These are phyloP conservation scores for Stenolophus ochropezus DNA, from an alignment of 2,888 invertebrate genomes.

Conservation along the genomic window DNA sequence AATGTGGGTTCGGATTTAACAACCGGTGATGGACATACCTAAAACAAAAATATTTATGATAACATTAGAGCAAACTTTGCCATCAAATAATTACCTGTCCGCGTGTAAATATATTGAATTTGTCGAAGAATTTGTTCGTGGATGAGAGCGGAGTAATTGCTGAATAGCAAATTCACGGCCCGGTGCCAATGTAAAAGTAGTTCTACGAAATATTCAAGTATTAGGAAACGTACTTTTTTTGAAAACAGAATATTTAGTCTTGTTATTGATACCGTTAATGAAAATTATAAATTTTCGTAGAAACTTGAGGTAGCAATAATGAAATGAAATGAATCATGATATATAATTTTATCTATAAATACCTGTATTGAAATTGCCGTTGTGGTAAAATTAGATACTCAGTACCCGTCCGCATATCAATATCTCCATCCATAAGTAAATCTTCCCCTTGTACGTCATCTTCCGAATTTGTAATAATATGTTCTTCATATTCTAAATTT, in stretches of 20 bases:
- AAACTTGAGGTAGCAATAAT: too few species aligned
- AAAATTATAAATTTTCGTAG: too few species aligned
- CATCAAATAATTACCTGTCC: slow-evolving; percentile 55
- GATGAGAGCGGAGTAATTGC: slow-evolving; percentile 75
- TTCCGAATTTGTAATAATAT: slow-evolving; percentile 73
- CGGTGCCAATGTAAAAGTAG: slow-evolving; percentile 80
- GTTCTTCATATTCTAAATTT: slow-evolving; percentile 91
- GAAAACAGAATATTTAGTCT: too few species aligned
- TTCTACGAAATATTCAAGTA: slow-evolving; percentile 73
- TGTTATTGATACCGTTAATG: too few species aligned
- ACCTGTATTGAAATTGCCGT: slow-evolving; percentile 72
- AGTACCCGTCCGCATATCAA: slow-evolving; percentile 64
- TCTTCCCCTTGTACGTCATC: slow-evolving; percentile 66
- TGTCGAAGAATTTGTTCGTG: slow-evolving; percentile 70
- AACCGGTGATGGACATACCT: slow-evolving; percentile 32
- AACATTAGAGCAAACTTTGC: slow-evolving; percentile 21
- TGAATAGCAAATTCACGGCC: slow-evolving; percentile 78
- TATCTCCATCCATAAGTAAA: slow-evolving; percentile 66
- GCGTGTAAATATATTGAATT: slow-evolving; percentile 66
- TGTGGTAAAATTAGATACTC: slow-evolving; percentile 66
- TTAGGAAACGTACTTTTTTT: too few species aligned
- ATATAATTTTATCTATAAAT: slow-evolving; percentile 31
- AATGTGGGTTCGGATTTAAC: slow-evolving; percentile 5
- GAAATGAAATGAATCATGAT: neutral
- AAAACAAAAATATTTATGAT: slow-evolving; percentile 45